A percentile compares a stretch with the other conserved stretches of the same genome.
Evolutionary conservation across 2,113 vertebrate genomes (phyloP).

Genomic region (Scomber japonicus): DNA sequence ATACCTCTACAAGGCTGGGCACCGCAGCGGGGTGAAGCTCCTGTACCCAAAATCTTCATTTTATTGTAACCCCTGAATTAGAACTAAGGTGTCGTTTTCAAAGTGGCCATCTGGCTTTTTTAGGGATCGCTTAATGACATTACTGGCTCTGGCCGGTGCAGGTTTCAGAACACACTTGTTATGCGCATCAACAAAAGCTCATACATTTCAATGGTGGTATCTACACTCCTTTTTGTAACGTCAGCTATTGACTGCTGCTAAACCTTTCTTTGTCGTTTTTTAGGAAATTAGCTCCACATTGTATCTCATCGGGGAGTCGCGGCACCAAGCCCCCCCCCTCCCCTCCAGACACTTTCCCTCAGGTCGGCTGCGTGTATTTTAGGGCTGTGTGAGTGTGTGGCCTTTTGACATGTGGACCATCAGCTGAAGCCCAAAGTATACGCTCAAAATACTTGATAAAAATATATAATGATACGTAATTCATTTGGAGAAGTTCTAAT

Average conservation of each 20-base stretch:
- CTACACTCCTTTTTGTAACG: conserved; percentile 61
- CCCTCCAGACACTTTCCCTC: conserved; percentile 32
- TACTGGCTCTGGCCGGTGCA: conserved; percentile 34
- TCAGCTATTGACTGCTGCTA: conserved; percentile 29
- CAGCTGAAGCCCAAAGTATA: conserved; percentile 18
- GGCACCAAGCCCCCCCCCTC: not conserved
- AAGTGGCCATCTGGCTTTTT: conserved; percentile 48
- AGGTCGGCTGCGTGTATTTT: conserved; percentile 70
- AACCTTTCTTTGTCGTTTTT: conserved; percentile 66
- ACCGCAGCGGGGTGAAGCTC: conserved; percentile 31
- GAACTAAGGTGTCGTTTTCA: conserved; percentile 19
- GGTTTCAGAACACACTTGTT: conserved; percentile 54
- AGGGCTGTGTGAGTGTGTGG: conserved; percentile 59
- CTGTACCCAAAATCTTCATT: not conserved
- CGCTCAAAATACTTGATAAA: not conserved
- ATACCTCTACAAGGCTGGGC: conserved; percentile 23
- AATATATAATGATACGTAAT: not conserved
- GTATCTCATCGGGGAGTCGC: conserved; percentile 72
- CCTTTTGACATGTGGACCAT: conserved; percentile 62
- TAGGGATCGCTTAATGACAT: conserved; percentile 32
- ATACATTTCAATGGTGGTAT: conserved; percentile 67
- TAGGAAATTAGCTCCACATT: conserved; percentile 67
- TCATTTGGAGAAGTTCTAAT: not conserved
- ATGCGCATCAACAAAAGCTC: conserved; percentile 59
- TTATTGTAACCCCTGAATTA: conserved; percentile 1